Evolutionary conservation across 2,888 invertebrate genomes (phyloP), one percentile per base, ranked within the genome.

Genomic region (Megamerina dolium): DNA sequence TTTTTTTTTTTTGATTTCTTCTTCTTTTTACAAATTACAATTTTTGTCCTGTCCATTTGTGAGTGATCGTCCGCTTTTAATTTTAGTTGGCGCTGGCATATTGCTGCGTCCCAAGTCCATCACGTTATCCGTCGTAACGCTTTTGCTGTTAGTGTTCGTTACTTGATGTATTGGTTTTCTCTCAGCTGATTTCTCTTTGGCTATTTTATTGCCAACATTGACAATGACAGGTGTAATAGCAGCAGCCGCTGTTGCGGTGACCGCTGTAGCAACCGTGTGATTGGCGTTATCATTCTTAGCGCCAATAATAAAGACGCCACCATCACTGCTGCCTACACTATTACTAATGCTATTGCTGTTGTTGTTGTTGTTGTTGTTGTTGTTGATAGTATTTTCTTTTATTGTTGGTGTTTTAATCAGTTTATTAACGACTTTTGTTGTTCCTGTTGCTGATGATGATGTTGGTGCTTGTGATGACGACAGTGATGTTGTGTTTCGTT

Each of bases 61-160:
- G 27, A 83, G 82, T 35, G 81, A 80, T 51, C 70, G 61, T 46
- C 70, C 65, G 52, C 73, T 70, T 59, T 76, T 74, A 30, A 70
- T 64, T 58, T 74, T 68, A 51, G 73, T 67, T 39, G 72, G 63
- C 51, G 66, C 58, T 32, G 75, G 73, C 45, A 64, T 60, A 59
- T 54, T 53, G 40, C 34, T 39, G 45, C 45, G 43, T 35, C 41
- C 43, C 37, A 46, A 51, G 41, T 48, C 57, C 49, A 49, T 51
- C 41, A 33, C 33, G 41, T 37, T 41, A 30, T 37, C 45, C 18
- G 55, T 38, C 14, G 39, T 26, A 51, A 41, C 38, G 49, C 14
- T 43, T 51, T 21, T 43, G 49, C 14, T 41, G 48, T 29, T 43
- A 35, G 19, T 46, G 55, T 41, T 37, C 43, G 23, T 51, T 52